Percentiles rank a stretch among this genome's conserved stretches.
phyloP scores from a whole-genome alignment of 2,888 invertebrate genomes.

The Ophonus ardosiacus region DNA sequence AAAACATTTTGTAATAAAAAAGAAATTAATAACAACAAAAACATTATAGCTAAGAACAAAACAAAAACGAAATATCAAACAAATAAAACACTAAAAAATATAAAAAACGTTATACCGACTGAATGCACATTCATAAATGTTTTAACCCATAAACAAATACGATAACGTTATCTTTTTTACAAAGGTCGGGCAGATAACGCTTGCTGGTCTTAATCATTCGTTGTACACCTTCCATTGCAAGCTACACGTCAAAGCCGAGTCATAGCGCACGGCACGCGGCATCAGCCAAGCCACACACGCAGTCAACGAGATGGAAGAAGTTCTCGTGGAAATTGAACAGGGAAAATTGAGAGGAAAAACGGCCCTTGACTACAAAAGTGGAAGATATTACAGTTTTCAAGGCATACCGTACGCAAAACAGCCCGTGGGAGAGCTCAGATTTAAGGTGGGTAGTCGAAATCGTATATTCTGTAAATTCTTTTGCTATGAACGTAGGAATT shows the following conservation, averaged over 20 bases:
- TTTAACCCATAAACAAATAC: constrained; percentile 21
- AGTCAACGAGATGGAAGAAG: constrained; percentile 52
- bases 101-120: background rate
- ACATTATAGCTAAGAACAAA: background rate
- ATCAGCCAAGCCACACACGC: constrained; percentile 9
- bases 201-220: background rate
- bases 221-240: background rate
- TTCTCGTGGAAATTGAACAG: constrained; percentile 64
- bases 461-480: background rate
- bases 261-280: background rate
- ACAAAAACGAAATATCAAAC: background rate
- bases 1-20: too few species aligned
- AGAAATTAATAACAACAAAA: background rate
- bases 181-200: background rate
- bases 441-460: constrained; percentile 66
- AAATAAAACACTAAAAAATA: background rate
- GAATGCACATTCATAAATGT: background rate
- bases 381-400: constrained; percentile 66
- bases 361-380: constrained; percentile 59
- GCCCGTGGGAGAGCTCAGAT: constrained; percentile 67
- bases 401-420: constrained; percentile 69
- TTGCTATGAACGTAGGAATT: background rate
- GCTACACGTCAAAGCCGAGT: background rate
- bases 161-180: constrained; percentile 30
- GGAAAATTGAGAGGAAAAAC: constrained; percentile 66